Base-by-base conservation (phyloP, 1,140 invertebrate genomes). In the Diachasma alloeum region DNA sequence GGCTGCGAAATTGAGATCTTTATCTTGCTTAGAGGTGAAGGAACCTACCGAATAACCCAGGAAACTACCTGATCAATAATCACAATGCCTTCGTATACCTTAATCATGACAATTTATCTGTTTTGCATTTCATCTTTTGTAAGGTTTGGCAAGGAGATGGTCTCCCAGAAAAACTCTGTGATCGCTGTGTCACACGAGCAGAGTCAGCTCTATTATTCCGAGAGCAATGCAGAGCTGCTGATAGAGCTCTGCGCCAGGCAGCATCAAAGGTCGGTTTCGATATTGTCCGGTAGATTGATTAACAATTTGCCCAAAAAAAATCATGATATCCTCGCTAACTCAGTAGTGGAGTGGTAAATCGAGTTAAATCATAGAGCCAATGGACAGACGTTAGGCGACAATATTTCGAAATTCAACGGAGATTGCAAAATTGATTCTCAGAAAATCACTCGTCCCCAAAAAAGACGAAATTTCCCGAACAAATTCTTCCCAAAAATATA, bases 91-190 rank as follows among this genome's bases (percentile, higher is more conserved):
- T 2, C 31, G 6, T 31, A 6, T 31, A 31, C 31, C 31, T 2
- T 31, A 31, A 31, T 31, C 2, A 31, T 31, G 31, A 31, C 31
- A 31, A 31, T 3, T 31, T 31, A 9, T 11, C 44, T 46, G 3
- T 46, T 46, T 46, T 46, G 1, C 31, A 6, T 11, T 19, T 36
- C 6, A 17, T 72, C 36, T 69, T 72, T 68, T 71, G 4, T 1
- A 6, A 90, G 89, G 85, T 90, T 11, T 87, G 84, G 81, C 89
- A 90, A 78, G 89, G 89, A 15, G 89, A 90, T 76, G 87, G 88
- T 13, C 80, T 90, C 42, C 89, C 88, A 5, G 88, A 90, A 75
- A 89, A 86, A 79, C 87, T 90, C 83, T 89, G 88, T 36, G 85
- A 89, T 66, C 82, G 85, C 8, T 89, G 88, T 26, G 87, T 90